Base-by-base conservation (phyloP, 2,797 vertebrate genomes). In the Gallinago solitaria region DNA sequence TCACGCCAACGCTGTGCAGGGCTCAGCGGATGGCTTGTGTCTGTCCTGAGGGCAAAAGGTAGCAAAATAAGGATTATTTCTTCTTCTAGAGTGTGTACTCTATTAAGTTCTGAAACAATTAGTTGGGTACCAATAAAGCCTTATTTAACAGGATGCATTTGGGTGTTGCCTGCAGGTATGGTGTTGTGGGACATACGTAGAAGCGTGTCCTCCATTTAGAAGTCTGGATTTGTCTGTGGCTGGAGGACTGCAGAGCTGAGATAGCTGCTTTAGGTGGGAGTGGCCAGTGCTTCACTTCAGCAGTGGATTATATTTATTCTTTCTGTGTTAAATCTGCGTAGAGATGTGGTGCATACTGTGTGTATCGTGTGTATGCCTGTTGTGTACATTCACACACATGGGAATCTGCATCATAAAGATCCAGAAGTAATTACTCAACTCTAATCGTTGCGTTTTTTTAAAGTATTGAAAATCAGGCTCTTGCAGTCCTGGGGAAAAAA, bases 321-420 rank as follows among this genome's bases (percentile, higher is more conserved):
- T 41, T 37, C 48, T 16, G 4, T 25, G 16, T 41, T 45, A 78
- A 71, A 28, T 27, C 47, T 48, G n/a, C 2, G 0, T 4, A 16
- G n/a, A n/a, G n/a, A 15, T 0, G 0, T 8, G 23, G 35, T 45
- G 11, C 48, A 8, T n/a, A 2, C 54, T n/a, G n/a, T 15, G 1
- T 3, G 2, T 25, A 2, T 24, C 4, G 2, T 3, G 6, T 12
- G 23, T 12, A 2, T 6, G 7, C 30, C 60, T 20, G 3, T 6
- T 32, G 15, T 15, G 73, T 30, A 3, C 12, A 5, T 50, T 81
- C 56, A 64, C 20, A 11, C 25, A 8, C 12, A 2, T 0, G 9
- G n/a, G n/a, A 65, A 3, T 0, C 0, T 33, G 35, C 12, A 4
- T 54, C 54, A 47, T 83, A 41, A 11, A 45, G 25, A 59, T 28